Percentiles rank a stretch among this genome's conserved stretches.
phyloP scores from a whole-genome alignment of 2,113 vertebrate species.

The Otolemur garnettii region DNA sequence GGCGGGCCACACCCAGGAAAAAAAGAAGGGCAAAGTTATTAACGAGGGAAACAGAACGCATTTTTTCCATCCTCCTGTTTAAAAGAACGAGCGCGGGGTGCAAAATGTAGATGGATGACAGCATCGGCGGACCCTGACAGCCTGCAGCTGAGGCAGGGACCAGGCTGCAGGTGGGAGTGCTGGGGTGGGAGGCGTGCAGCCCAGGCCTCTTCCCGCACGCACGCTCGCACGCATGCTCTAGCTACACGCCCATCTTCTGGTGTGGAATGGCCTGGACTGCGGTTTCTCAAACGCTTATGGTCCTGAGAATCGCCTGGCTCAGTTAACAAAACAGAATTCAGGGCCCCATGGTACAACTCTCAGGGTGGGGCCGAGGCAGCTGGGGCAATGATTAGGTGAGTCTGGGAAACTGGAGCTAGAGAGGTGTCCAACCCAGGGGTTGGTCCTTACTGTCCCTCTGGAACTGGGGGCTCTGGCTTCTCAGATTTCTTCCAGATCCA shows the following conservation, averaged over 20 bases:
- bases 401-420: background rate
- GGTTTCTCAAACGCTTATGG: background rate
- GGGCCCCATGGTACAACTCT: background rate
- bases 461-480: background rate
- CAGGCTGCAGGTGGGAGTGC: background rate
- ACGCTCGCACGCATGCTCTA: background rate
- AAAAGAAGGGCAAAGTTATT: slow-evolving; percentile 46
- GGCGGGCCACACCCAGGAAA: slow-evolving; percentile 58
- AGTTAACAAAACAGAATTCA: background rate
- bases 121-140: background rate
- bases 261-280: background rate
- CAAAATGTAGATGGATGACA: background rate
- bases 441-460: background rate
- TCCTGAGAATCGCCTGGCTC: background rate
- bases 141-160: accelerated
- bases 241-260: background rate
- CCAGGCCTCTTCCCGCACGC: background rate
- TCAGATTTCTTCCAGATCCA: background rate
- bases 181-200: background rate
- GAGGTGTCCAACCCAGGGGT: background rate
- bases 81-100: background rate
- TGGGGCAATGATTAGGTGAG: background rate
- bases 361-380: background rate
- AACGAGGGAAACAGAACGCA: background rate
- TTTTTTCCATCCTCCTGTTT: slow-evolving; percentile 25